Evolutionary conservation across 2,113 vertebrate species (phyloP), one percentile per base, ranked within the genome.

Genomic region (Otolemur garnettii): DNA sequence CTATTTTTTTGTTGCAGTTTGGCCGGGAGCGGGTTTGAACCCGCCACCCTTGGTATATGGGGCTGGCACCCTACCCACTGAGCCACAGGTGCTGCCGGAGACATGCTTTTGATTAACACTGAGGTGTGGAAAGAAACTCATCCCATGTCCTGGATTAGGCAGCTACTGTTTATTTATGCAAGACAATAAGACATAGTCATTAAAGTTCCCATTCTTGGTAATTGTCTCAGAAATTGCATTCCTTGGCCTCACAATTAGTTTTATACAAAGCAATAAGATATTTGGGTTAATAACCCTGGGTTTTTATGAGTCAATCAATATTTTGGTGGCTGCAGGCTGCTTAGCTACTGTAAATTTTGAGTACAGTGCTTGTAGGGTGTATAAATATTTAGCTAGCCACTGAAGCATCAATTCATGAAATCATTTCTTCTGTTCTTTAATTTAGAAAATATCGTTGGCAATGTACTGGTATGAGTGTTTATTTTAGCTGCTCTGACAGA

Each of bases 271-370:
- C 21, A 53, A 94, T 94, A 93, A 95, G 89, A 87, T 94, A 95
- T 97, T 98, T 97, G 71, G 87, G 85, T 97, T 97, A 96, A 97
- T 96, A 97, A 95, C 90, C 91, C 96, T 11, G 7, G 92, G 74
- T 94, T 98, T 98, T 98, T 96, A 93, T 96, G 95, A 96, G 85
- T 97, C 93, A 91, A 87, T 97, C 95, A 97, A 97, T 98, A 96
- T 97, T 98, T 97, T 87, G 78, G 87, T 96, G 96, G 94, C 94
- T 97, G 90, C 94, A 95, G 93, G 94, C 90, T 90, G 93, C 77
- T 89, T 95, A 94, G 92, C 97, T 93, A 87, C 93, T 97, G 83
- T 97, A 97, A 94, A 96, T 97, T 96, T 96, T 93, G 96, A 96
- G 7, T 60, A 87, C 90, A 82, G 87, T 71, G 92, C 74, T 95